These are phyloP conservation scores for Formica aserva DNA, from an alignment of 2,888 invertebrate species.

Conservation along the genomic window DNA sequence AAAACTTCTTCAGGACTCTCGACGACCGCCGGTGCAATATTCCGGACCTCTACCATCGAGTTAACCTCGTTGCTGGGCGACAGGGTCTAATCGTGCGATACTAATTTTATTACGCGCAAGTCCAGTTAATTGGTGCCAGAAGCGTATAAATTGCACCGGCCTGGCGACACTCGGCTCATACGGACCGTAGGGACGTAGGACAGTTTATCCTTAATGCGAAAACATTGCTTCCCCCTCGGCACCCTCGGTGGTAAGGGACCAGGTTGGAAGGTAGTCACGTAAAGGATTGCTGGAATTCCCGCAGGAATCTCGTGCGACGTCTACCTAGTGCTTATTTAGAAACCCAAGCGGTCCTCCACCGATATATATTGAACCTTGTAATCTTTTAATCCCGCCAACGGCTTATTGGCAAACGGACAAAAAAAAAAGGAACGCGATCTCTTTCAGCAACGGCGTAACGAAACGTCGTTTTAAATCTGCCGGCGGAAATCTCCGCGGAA, in stretches of 20 bases:
- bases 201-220: conserved; percentile 79
- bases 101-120: conserved; percentile 77
- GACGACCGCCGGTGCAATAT: conserved; percentile 19
- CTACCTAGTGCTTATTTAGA: conserved; percentile 66
- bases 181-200: conserved; percentile 51
- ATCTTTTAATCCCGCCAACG: conserved; percentile 79
- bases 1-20: not conserved
- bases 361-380: conserved; percentile 78
- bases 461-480: conserved; percentile 50
- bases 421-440: conserved; percentile 19
- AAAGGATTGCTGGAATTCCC: conserved; percentile 81
- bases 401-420: conserved; percentile 62
- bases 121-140: conserved; percentile 78
- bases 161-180: conserved; percentile 52
- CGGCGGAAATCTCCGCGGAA: conserved; percentile 51
- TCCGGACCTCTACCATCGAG: conserved; percentile 41
- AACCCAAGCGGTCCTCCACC: conserved; percentile 58
- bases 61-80: conserved; percentile 41
- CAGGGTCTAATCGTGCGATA: conserved; percentile 65
- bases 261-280: conserved; percentile 73
- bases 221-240: conserved; percentile 75
- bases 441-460: conserved; percentile 45
- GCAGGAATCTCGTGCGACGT: conserved; percentile 70
- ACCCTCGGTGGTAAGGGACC: conserved; percentile 55
- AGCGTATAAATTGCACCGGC: conserved; percentile 77